Evolutionary conservation across 2,113 vertebrate genomes (phyloP).

Genomic region (Tragelaphus buxtoni): DNA sequence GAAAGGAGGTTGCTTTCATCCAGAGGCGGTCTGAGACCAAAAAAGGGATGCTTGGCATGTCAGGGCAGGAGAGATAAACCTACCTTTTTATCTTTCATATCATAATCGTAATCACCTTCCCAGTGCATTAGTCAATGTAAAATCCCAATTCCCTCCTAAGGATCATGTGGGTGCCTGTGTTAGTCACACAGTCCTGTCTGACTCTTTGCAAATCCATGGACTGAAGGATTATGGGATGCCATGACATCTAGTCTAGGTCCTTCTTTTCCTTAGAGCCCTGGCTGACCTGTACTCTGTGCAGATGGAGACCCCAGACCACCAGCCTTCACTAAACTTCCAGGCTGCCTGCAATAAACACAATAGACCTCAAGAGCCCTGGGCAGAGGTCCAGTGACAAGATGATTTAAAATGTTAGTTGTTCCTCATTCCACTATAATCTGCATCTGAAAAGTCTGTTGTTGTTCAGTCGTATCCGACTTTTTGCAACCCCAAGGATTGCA

Average conservation of each 20-base stretch:
- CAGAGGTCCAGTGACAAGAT: not conserved
- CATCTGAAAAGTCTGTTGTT: not conserved
- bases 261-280: not conserved
- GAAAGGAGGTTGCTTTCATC: not conserved
- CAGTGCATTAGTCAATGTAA: not conserved
- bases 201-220: not conserved
- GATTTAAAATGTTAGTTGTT: not conserved
- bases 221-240: not conserved
- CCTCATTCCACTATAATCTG: not conserved
- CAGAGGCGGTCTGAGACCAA: not conserved
- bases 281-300: not conserved
- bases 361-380: not conserved
- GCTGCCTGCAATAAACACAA: not conserved
- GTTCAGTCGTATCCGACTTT: not conserved
- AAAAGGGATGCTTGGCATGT: not conserved
- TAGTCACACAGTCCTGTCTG: not conserved
- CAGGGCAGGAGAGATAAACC: not conserved
- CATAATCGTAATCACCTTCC: not conserved
- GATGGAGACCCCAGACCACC: not conserved
- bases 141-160: not conserved
- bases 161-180: not conserved
- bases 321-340: too few relatives aligned
- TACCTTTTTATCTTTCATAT: not conserved
- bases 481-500: not conserved
- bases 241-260: not conserved